These are phyloP conservation scores for Enteromius argenteus DNA, from an alignment of 2,797 vertebrate species.

Conservation along the genomic window DNA sequence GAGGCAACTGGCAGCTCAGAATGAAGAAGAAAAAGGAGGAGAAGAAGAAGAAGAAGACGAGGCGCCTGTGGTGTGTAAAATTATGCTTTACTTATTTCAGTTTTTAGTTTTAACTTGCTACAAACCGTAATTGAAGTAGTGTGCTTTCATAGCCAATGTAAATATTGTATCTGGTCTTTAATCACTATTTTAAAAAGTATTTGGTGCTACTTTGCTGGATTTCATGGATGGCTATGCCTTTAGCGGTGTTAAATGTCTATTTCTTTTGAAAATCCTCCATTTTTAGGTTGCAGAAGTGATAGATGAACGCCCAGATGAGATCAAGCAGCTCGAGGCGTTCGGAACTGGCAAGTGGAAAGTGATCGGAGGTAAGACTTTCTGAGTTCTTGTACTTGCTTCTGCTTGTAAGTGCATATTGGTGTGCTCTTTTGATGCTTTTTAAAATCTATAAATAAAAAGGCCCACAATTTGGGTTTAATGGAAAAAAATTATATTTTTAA, in stretches of 20 bases:
- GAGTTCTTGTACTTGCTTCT: neutral
- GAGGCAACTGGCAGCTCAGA: constrained; percentile 74
- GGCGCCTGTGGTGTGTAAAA: constrained; percentile 80
- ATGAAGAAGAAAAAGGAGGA: constrained; percentile 74
- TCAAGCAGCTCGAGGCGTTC: constrained; percentile 92
- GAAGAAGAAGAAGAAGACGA: constrained; percentile 80
- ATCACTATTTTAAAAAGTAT: neutral
- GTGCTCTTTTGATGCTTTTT: neutral
- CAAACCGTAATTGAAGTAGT: neutral
- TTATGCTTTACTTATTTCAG: neutral
- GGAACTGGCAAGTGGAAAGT: constrained; percentile 89
- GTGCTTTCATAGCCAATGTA: neutral
- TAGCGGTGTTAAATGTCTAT: neutral
- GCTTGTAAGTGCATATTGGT: neutral
- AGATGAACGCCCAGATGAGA: constrained; percentile 90
- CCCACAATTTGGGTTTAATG: neutral
- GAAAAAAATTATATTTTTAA: neutral
- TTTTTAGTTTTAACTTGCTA: neutral
- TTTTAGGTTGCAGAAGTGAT: constrained; percentile 90
- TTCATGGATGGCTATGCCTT: neutral
- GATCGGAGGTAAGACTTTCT: constrained; percentile 82
- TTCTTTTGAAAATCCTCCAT: neutral
- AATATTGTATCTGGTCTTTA: neutral
- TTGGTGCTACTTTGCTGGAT: neutral
- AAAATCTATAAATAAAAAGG: neutral